Conservation (phyloP, 2,797 vertebrate species). For the Sternarchorhynchus goeldii region DNA sequence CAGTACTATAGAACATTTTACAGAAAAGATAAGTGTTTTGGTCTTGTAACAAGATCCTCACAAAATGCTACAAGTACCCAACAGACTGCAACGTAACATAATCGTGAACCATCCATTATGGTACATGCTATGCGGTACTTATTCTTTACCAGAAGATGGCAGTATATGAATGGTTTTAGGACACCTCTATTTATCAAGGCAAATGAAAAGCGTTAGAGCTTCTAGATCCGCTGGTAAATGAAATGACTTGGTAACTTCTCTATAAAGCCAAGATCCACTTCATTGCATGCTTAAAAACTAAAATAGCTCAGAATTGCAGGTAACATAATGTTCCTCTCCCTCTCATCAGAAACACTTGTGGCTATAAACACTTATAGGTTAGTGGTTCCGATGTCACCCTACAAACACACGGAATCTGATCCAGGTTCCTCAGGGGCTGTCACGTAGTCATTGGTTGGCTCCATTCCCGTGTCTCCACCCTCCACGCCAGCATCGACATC, state of each 20-base stretch:
- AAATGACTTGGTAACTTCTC: not conserved
- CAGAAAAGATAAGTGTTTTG: no score
- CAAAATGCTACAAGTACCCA: no score
- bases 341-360: not conserved
- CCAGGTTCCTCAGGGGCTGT: not conserved
- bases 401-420: slow-evolving; percentile 52
- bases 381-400: no score
- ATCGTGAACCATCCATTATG: no score
- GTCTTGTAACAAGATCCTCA: no score
- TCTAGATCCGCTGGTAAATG: not conserved
- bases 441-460: not conserved
- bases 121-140: not conserved
- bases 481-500: slow-evolving; percentile 26
- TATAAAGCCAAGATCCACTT: not conserved
- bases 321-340: not conserved
- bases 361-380: no score
- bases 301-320: not conserved
- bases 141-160: slow-evolving; percentile 42
- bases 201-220: not conserved
- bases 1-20: no score
- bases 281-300: not conserved
- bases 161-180: slow-evolving; percentile 10
- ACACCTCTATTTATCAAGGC: not conserved
- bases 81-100: not conserved
- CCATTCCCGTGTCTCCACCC: slow-evolving; percentile 20